Base-by-base conservation (phyloP, 2,797 vertebrate species). In the Manis crassicaudata region DNA sequence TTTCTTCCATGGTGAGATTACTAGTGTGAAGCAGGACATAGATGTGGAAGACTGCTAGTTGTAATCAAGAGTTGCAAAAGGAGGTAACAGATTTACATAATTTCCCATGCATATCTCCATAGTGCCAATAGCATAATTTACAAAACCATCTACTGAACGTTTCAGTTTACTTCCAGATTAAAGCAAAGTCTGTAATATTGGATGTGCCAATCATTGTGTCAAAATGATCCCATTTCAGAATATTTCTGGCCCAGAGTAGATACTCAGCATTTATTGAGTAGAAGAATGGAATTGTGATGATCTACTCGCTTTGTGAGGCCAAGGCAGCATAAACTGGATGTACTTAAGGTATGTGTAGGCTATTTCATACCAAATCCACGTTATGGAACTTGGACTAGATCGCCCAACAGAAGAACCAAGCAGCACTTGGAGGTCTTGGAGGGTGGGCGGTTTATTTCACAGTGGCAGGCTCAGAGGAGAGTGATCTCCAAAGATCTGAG, bases 351-450 rank as follows among this genome's bases (percentile, higher is more conserved):
- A 37, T 43, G 5, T 16, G 40, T 82, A 67, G 23, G 37, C 52
- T 73, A 92, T 85, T 95, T 95, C 68, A 88, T 29, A 95, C n/a
- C 68, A 65, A 94, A 87, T 10, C 43, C 43, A 46, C 43, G 43
- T 46, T 46, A 46, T 8, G 43, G 43, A 46, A 46, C 43, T 8
- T 46, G 10, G 10, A 46, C 43, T 46, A 8, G 43, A 46, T 46
- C 10, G 8, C 43, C 43, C 8, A 8, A 46, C 43, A 9, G 43
- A 46, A 46, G 43, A 46, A 46, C 43, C 43, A 46, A 46, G 43
- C 43, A 8, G 43, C 43, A 46, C 43, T 46, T 46, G 43, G 43
- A 46, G 43, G 43, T 46, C 8, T 46, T 46, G 43, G 43, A 10
- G 43, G 43, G 43, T 46, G 43, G 43, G 43, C 8, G 43, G 43